Conservation (phyloP, 2,888 invertebrate species). For the Rhagophthalmus giganteus region DNA sequence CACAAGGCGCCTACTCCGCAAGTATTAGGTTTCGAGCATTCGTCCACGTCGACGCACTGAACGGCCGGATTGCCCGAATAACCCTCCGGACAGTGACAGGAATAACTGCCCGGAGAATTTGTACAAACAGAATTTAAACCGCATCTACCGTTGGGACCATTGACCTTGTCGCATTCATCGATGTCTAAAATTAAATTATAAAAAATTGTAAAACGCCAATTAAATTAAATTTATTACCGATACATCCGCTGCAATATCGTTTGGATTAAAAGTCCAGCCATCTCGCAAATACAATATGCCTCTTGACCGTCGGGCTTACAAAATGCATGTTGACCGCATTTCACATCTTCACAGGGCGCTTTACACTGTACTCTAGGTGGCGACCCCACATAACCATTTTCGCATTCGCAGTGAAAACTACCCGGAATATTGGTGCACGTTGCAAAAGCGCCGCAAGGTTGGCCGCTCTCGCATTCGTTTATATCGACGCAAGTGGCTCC, state of each 20-base stretch:
- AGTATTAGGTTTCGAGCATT: constrained; percentile 70
- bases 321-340: constrained; percentile 84
- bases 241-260: constrained; percentile 87
- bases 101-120: constrained; percentile 78
- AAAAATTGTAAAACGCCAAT: constrained; percentile 3
- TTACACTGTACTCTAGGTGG: constrained; percentile 80
- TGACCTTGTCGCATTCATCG: constrained; percentile 81
- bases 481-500: constrained; percentile 80
- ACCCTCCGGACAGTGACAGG: constrained; percentile 81
- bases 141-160: constrained; percentile 80
- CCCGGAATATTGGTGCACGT: constrained; percentile 80
- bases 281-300: constrained; percentile 92
- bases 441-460: constrained; percentile 75
- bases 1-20: constrained; percentile 85
- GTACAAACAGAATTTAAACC: constrained; percentile 81
- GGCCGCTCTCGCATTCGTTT: constrained; percentile 74
- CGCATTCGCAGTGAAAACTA: constrained; percentile 80
- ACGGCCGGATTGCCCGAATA: constrained; percentile 83
- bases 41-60: constrained; percentile 82
- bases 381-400: constrained; percentile 78
- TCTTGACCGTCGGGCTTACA: constrained; percentile 88
- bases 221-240: constrained; percentile 56
- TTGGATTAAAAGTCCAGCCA: constrained; percentile 91
- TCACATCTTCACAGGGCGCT: constrained; percentile 90
- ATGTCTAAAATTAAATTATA: constrained; percentile 63